Evolutionary conservation across 2,888 invertebrate genomes (phyloP).

Genomic region (Scaeva pyrastri): DNA sequence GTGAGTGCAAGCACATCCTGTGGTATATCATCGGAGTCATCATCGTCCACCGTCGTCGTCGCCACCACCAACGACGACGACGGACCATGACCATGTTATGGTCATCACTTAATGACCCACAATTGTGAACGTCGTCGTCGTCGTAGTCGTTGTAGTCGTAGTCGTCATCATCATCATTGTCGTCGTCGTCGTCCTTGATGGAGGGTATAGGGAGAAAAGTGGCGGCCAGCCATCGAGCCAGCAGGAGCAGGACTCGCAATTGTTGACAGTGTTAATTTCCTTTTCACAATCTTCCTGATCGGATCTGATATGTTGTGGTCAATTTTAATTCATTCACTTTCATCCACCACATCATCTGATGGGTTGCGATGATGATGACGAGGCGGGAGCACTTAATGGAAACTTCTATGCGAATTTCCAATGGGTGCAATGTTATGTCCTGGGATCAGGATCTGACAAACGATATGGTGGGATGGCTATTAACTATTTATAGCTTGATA

Average conservation of each 20-base stretch:
- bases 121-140: conserved; percentile 44
- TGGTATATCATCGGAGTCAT: conserved; percentile 57
- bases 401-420: background rate
- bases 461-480: conserved; percentile 23
- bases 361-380: background rate
- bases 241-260: conserved; percentile 9
- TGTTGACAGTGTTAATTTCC: conserved; percentile 68
- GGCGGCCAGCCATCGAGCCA: background rate
- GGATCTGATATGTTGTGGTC: conserved; percentile 63
- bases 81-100: conserved; percentile 30
- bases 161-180: background rate
- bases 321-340: conserved; percentile 68
- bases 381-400: conserved; percentile 26
- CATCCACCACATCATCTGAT: conserved; percentile 38
- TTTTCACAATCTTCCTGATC: conserved; percentile 62
- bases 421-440: conserved; percentile 4
- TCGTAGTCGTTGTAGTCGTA: background rate
- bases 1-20: conserved; percentile 57
- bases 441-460: conserved; percentile 8
- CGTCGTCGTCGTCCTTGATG: background rate
- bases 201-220: background rate
- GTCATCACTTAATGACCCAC: conserved; percentile 73
- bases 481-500: conserved; percentile 46
- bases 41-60: background rate
- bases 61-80: background rate